Conservation (phyloP, 2,797 vertebrate species). For the Pangasius sanitwongsei region DNA sequence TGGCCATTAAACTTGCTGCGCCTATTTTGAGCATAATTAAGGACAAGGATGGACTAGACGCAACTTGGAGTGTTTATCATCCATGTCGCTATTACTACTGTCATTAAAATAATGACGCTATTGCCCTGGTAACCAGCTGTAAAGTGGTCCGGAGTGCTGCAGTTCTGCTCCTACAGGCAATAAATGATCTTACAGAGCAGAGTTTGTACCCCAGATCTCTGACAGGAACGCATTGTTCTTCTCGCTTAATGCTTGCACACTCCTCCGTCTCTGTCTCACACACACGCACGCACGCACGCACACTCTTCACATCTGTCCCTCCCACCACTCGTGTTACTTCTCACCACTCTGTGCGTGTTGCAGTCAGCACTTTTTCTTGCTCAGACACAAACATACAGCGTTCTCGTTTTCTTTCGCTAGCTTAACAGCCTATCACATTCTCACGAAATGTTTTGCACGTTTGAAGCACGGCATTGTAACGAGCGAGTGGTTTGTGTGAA, state of each 20-base stretch:
- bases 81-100: slow-evolving; percentile 8
- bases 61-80: background rate
- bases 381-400: background rate
- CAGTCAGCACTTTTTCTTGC: slow-evolving; percentile 15
- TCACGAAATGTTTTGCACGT: background rate
- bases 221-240: slow-evolving; percentile 15
- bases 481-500: background rate
- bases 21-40: slow-evolving; percentile 21
- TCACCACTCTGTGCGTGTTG: slow-evolving; percentile 19
- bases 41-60: background rate
- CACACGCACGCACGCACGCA: slow-evolving; percentile 5
- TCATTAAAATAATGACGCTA: slow-evolving; percentile 30
- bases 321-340: background rate
- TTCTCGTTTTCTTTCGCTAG: background rate
- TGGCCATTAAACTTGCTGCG: background rate
- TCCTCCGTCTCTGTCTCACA: background rate
- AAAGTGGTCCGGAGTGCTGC: background rate
- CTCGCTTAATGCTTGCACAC: background rate
- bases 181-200: background rate
- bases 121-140: slow-evolving; percentile 28
- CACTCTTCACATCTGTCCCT: slow-evolving; percentile 33
- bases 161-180: background rate
- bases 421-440: background rate
- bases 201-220: background rate
- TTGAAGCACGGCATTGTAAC: background rate